Base-by-base conservation (phyloP, 2,888 invertebrate species). In the Spodoptera exigua region DNA sequence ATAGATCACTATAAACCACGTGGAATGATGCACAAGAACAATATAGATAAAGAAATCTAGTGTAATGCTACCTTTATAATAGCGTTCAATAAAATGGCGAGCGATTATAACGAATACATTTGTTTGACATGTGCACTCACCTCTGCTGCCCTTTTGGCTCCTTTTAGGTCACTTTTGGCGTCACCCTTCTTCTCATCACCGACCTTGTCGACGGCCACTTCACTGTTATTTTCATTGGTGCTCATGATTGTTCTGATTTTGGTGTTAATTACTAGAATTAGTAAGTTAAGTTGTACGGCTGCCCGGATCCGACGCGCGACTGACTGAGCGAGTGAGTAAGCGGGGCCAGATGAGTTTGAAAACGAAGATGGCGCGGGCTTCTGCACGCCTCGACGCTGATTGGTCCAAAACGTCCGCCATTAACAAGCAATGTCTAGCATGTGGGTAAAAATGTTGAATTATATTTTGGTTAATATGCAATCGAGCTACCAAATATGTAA, bases 71-170 rank as follows among this genome's bases (percentile, higher is more conserved):
- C 73, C 71, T 84, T 68, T 85, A 84, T 65, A 82, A 83, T 76
- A 88, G 82, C 85, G 88, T 89, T 89, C 88, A 86, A 90, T 92
- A 94, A 94, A 94, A 94, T 94, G 94, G 94, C 94, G 94, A 93
- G 91, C 86, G 89, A 91, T 90, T 89, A 87, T 54, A 84, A 89
- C 83, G 87, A 91, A 91, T 91, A 90, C 83, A 89, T 90, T 89
- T 87, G 84, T 84, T 82, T 87, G 87, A 93, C 92, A 93, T 93
- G 94, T 93, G 89, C 86, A 96, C 97, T 96, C 94, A 97, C 97
- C 96, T 97, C 97, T 86, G 97, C 97, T 95, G 97, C 96, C 95
- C 97, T 96, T 95, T 97, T 97, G 89, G 97, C 96, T 94, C 97
- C 97, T 95, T 97, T 97, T 88, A 97, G 95, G 89, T 97, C 97